Percentiles rank a stretch among this genome's conserved stretches.
phyloP scores from a whole-genome alignment of 2,888 invertebrate species.

The Odontocerum albicorne region DNA sequence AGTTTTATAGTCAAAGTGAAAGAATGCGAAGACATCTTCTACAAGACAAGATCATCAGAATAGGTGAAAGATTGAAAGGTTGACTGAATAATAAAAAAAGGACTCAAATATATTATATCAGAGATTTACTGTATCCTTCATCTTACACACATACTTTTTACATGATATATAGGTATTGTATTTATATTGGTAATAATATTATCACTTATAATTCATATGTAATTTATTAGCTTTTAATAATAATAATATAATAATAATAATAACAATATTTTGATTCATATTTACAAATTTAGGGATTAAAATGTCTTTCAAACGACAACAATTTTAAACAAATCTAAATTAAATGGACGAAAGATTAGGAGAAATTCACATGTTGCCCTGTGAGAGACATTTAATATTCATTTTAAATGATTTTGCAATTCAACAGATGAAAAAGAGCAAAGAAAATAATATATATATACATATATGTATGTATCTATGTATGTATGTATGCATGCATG shows the following conservation, averaged over 20 bases:
- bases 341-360: slow-evolving; percentile 17
- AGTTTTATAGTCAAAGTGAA: no score
- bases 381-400: no score
- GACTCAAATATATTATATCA: slow-evolving; percentile 23
- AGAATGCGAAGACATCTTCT: background rate
- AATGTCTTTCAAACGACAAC: slow-evolving; percentile 10
- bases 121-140: slow-evolving; percentile 32
- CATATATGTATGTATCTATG: no score
- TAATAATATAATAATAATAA: no score
- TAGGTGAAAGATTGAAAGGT: background rate
- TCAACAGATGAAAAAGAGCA: no score
- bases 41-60: background rate
- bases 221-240: slow-evolving; percentile 34
- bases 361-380: no score
- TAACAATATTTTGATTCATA: slow-evolving; percentile 29
- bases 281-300: slow-evolving; percentile 19
- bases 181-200: slow-evolving; percentile 33
- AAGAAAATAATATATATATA: no score
- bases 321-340: slow-evolving; percentile 17
- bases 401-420: no score
- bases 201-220: slow-evolving; percentile 34
- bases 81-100: slow-evolving; percentile 17
- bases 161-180: slow-evolving; percentile 30
- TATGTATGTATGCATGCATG: no score
- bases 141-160: slow-evolving; percentile 35